phyloP scores from a whole-genome alignment of 2,888 invertebrate genomes.

The Lathronympha strigana region DNA sequence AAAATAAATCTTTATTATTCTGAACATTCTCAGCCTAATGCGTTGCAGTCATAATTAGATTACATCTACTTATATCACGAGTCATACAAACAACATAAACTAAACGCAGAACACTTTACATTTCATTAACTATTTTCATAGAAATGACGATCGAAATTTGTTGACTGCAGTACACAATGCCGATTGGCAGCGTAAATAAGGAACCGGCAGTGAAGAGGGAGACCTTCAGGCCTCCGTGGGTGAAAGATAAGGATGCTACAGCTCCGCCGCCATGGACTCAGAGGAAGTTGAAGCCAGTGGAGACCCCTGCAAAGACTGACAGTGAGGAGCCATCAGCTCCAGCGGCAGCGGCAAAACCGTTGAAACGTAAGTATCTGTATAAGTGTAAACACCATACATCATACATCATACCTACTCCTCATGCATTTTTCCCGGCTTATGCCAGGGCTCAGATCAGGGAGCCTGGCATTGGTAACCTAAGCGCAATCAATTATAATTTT shows the following conservation, averaged over 20 bases:
- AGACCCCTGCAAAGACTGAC: slow-evolving; percentile 54
- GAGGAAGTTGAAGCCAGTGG: slow-evolving; percentile 79
- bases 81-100: not conserved
- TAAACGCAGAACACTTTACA: not conserved
- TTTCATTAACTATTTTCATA: not conserved
- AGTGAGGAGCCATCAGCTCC: slow-evolving; percentile 51
- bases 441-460: no score
- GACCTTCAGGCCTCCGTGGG: slow-evolving; percentile 90
- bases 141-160: slow-evolving; percentile 16
- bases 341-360: slow-evolving; percentile 53
- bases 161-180: slow-evolving; percentile 64
- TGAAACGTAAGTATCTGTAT: slow-evolving; percentile 67
- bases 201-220: slow-evolving; percentile 85
- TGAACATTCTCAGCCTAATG: no score
- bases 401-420: no score
- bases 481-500: no score
- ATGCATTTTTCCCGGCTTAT: no score
- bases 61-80: slow-evolving; percentile 6
- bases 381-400: no score
- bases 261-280: slow-evolving; percentile 86
- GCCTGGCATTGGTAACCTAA: no score
- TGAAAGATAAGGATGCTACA: slow-evolving; percentile 86
- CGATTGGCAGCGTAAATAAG: slow-evolving; percentile 79
- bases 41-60: not conserved
- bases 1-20: no score